Evolutionary conservation across 2,113 vertebrate genomes (phyloP).

Genomic region (Cygnus atratus): DNA sequence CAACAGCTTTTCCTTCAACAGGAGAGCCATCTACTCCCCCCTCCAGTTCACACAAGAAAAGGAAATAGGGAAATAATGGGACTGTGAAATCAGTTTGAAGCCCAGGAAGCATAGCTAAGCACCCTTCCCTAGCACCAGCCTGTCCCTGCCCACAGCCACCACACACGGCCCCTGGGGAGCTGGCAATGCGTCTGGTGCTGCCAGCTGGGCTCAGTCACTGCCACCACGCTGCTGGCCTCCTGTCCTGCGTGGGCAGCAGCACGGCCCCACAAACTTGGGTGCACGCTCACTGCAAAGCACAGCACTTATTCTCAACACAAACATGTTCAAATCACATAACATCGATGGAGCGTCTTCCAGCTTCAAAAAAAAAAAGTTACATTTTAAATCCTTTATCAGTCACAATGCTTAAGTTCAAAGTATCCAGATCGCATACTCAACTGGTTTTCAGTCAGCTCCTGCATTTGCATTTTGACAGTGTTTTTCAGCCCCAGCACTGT

Average conservation of each 20-base stretch:
- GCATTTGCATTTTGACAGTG: background rate
- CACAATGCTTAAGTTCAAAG: background rate
- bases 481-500: background rate
- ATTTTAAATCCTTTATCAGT: slow-evolving; percentile 18
- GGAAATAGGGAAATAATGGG: background rate
- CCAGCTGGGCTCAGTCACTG: slow-evolving; percentile 9
- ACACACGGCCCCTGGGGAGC: background rate
- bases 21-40: fast-evolving
- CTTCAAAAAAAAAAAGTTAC: background rate
- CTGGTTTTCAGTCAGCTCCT: background rate
- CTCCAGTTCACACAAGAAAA: background rate
- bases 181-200: background rate
- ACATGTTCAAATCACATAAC: background rate
- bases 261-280: background rate
- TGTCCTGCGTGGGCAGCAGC: background rate
- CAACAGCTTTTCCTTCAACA: background rate
- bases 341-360: background rate
- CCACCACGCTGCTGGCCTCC: background rate
- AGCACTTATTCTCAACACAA: slow-evolving; percentile 34
- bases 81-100: background rate
- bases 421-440: background rate
- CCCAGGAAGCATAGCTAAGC: background rate
- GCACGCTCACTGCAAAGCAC: background rate
- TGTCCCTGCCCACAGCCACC: background rate
- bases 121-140: background rate